Evolutionary conservation across 2,113 vertebrate species (phyloP), one percentile per base, ranked within the genome.

Genomic region (Drymodes brunneopygia): DNA sequence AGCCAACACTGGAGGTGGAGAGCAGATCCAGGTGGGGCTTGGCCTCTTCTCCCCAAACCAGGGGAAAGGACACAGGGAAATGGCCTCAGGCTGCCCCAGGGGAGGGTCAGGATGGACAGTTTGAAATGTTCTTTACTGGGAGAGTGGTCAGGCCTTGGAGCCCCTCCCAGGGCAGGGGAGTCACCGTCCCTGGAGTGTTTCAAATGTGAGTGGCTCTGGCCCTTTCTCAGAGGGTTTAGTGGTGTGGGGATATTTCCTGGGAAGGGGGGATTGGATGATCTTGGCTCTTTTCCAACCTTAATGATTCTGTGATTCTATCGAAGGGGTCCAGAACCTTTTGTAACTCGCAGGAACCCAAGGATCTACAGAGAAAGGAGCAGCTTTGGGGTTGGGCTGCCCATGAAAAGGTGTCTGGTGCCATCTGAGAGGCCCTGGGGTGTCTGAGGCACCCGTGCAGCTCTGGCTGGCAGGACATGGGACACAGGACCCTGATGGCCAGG

Each of bases 291-390:
- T 22, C 2, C 72, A 44, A 7, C 9, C 7, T 9, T 0, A 25
- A 2, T 21, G 20, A 35, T 35, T 27, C 61, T n/a, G 2, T 85
- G 35, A 13, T 35, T 50, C 27, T 9, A 3, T 2, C 4, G 2
- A 12, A 33, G 9, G 4, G 23, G 7, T 29, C 42, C 36, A 24
- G 35, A 20, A 27, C 5, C 27, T 58, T 4, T 16, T 18, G 2
- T 2, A 31, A 35, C 7, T 6, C 38, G 48, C 9, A 58, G n/a
- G 42, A 71, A 2, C 57, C 2, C 0, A 0, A 51, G 20, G 5
- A 42, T 10, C 33, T 7, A 6, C 38, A n/a, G 44, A 45, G 66
- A 38, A 64, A 50, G 20, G 7, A 25, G 12, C 14, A 72, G 58
- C 9, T 35, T 33, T 57, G 15, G 40, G 36, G 11, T 29, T 33